These are phyloP conservation scores for Pipra filicauda DNA, from an alignment of 2,113 vertebrate species.

Conservation along the genomic window DNA sequence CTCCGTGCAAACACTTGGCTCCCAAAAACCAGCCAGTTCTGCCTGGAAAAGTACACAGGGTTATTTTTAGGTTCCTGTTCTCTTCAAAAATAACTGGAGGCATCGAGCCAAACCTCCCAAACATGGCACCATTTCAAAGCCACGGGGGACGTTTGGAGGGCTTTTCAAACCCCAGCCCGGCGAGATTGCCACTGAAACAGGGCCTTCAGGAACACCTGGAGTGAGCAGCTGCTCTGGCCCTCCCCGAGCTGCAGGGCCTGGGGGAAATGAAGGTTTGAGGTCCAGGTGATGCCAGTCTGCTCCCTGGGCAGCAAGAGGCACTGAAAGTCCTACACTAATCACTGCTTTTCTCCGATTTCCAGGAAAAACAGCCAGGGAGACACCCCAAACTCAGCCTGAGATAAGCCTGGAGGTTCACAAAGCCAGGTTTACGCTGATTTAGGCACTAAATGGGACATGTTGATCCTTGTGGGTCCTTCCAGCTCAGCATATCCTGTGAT, in stretches of 20 bases:
- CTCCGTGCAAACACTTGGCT: slow-evolving; percentile 43
- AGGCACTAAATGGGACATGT: neutral
- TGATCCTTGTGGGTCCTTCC: neutral
- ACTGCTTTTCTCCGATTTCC: neutral
- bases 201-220: neutral
- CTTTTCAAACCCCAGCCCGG: slow-evolving; percentile 37
- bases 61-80: slow-evolving; percentile 67
- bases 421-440: neutral
- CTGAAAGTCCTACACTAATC: neutral
- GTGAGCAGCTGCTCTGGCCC: neutral
- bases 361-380: neutral
- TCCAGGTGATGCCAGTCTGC: neutral
- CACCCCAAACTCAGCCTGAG: neutral
- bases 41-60: slow-evolving; percentile 55
- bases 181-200: slow-evolving; percentile 12
- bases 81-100: slow-evolving; percentile 51
- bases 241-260: neutral
- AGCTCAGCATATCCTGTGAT: neutral
- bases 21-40: neutral
- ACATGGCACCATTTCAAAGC: slow-evolving; percentile 48
- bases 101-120: slow-evolving; percentile 28
- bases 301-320: neutral
- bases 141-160: slow-evolving; percentile 40
- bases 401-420: neutral
- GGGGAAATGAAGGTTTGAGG: neutral